Evolutionary conservation across 23 tunicate species (phyloP).

Genomic region (Halocynthia aurantium): DNA sequence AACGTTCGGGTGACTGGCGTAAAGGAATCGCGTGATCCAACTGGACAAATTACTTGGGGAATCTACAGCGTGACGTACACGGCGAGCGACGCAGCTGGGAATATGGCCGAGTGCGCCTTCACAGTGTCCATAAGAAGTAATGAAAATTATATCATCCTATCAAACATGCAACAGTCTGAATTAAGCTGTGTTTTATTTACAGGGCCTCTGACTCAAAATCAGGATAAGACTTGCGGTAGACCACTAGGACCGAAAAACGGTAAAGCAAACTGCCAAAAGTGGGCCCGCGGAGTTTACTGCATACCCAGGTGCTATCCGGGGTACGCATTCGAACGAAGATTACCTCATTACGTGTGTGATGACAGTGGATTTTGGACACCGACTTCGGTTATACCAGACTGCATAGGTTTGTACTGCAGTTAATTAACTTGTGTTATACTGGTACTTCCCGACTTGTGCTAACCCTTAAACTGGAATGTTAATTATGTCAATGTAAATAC

Average conservation of each 20-base stretch:
- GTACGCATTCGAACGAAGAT: slow-evolving; percentile 11
- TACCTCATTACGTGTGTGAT: slow-evolving; percentile 8
- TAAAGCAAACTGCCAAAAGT: slow-evolving; percentile 9
- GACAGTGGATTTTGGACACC: slow-evolving; percentile 30
- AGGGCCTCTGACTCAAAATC: slow-evolving; percentile 4
- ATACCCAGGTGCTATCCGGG: slow-evolving; percentile 23
- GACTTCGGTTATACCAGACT: slow-evolving; percentile 10
- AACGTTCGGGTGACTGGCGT: slow-evolving; percentile 20
- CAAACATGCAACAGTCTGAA: background rate
- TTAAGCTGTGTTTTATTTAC: background rate
- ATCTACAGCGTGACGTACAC: slow-evolving; percentile 32
- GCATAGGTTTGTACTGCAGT: slow-evolving; percentile 18
- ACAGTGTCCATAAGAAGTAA: slow-evolving; percentile 27
- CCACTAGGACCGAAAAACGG: slow-evolving; percentile 13
- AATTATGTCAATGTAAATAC: too few species aligned
- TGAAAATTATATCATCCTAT: background rate
- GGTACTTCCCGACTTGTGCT: too few species aligned
- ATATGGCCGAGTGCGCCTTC: slow-evolving; percentile 40
- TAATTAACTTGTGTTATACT: too few species aligned
- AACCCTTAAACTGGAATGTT: too few species aligned
- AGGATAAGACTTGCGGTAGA: background rate
- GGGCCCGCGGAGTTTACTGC: slow-evolving; percentile 42
- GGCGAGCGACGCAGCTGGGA: slow-evolving; percentile 47
- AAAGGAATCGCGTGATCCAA: slow-evolving; percentile 19
- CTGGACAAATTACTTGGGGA: slow-evolving; percentile 47